A percentile compares a stretch with the other conserved stretches of the same genome.
phyloP scores from a whole-genome alignment of 2,888 invertebrate species.

The Ophonus ardosiacus region DNA sequence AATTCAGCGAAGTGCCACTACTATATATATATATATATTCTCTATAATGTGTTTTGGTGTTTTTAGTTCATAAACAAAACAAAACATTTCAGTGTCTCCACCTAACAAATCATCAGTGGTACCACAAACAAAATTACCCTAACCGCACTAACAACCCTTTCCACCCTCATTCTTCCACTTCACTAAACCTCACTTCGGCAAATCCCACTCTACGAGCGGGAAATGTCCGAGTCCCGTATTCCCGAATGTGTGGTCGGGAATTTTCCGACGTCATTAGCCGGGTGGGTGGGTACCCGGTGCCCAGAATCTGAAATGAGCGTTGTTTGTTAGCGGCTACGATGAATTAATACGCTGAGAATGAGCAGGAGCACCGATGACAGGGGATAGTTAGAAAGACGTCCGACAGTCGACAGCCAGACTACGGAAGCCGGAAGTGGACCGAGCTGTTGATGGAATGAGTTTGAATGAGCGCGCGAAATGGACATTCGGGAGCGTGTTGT shows the following conservation, averaged over 20 bases:
- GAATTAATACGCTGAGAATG: conserved; percentile 38
- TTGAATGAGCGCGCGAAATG: conserved; percentile 4
- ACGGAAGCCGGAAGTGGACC: not conserved
- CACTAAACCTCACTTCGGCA: conserved; percentile 6
- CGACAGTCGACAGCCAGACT: not conserved
- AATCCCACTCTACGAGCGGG: not conserved
- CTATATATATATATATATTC: too few relatives aligned
- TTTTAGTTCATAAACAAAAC: conserved; percentile 3
- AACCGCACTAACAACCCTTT: not conserved
- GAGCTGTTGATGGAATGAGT: conserved; percentile 4
- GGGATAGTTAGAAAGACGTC: not conserved
- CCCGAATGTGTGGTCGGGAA: conserved; percentile 32
- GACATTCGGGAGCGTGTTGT: conserved; percentile 1
- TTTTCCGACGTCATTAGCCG: conserved; percentile 32
- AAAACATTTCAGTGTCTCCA: conserved; percentile 1
- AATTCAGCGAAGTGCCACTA: too few relatives aligned
- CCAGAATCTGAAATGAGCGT: conserved; percentile 38
- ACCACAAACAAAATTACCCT: conserved; percentile 33
- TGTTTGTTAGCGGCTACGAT: conserved; percentile 17
- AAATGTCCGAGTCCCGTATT: conserved; percentile 38
- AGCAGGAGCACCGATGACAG: conserved; percentile 34
- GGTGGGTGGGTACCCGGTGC: conserved; percentile 9
- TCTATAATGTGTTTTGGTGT: too few relatives aligned
- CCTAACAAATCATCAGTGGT: conserved; percentile 5
- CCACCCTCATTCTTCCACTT: not conserved